Base-by-base conservation (phyloP, 2,888 invertebrate genomes). In the Heteromyza rotundicornis region DNA sequence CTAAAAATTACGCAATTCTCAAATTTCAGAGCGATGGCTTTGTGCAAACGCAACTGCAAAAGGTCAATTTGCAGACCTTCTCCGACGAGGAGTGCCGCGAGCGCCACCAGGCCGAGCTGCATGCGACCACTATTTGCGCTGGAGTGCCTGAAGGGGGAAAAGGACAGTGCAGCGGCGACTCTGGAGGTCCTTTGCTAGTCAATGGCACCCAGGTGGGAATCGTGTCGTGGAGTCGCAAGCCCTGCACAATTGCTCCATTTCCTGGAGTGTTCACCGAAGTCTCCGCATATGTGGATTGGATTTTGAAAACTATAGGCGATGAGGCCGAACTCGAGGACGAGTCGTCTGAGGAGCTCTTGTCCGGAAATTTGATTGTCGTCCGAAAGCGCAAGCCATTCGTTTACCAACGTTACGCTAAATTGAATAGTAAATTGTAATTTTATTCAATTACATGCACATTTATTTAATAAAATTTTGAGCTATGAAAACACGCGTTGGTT, bases 221-320 rank as follows among this genome's bases (percentile, higher is more conserved):
- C 35, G 84, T 84, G 1, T 84, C 84, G 0, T 85, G 84, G 84
- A 83, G 84, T 59, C 68, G 77, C 0, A 85, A 84, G 68, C 85
- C 85, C 2, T 85, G 85, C 55, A 78, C 84, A 0, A 67, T 75
- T 2, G 74, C 78, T 1, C 82, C 82, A 12, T 83, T 80, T 68
- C 84, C 84, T 1, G 84, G 84, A 3, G 84, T 84, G 10, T 84
- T 81, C 55, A 82, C 85, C 1, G 80, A 81, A 65, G 83, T 85
- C 1, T 75, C 84, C 0, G 78, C 72, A 3, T 80, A 80, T 65
- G 70, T 82, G n/a, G 74, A 78, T 49, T 82, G 82, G 82, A 80
- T 82, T 60, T 64, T 68, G 24, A 47, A 69, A n/a, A 78, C 75
- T 1, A 71, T 81, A 19, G 68, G 68, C 2, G 59, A 68, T 54